Conservation (phyloP, 2,797 vertebrate species). For the Sebastes glaucus region DNA sequence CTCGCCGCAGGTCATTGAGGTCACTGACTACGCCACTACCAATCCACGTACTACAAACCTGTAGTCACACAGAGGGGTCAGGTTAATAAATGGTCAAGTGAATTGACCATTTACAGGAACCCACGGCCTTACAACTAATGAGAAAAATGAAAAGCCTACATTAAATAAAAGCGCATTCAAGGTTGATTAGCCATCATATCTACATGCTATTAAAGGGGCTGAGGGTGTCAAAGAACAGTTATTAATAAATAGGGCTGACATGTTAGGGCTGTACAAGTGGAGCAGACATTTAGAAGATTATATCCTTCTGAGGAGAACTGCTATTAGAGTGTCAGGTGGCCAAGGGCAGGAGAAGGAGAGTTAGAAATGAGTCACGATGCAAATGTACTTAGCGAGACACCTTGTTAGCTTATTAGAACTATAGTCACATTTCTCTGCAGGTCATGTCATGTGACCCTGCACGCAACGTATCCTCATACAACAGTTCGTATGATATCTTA, state of each 20-base stretch:
- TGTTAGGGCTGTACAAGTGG: background rate
- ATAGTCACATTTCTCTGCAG: background rate
- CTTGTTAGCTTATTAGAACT: background rate
- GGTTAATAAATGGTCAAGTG: background rate
- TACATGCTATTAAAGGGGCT: background rate
- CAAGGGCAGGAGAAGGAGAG: background rate
- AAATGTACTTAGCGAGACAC: background rate
- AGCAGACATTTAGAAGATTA: constrained; percentile 15
- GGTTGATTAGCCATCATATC: constrained; percentile 11
- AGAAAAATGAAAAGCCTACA: background rate
- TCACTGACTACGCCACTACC: constrained; percentile 98
- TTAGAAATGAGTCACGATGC: background rate
- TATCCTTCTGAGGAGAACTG: background rate
- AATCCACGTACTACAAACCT: constrained; percentile 99
- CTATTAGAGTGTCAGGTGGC: constrained; percentile 1
- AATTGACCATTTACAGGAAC: background rate
- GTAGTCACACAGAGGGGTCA: background rate
- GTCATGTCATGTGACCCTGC: background rate
- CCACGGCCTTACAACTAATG: background rate
- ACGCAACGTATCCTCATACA: background rate
- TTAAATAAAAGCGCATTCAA: background rate
- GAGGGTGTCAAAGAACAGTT: background rate
- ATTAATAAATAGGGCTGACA: constrained; percentile 11
- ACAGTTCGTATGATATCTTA: too few species aligned
- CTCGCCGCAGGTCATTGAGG: constrained; percentile 96